Percentiles rank a stretch among this genome's conserved stretches.
These are phyloP conservation scores for Hymenochirus boettgeri DNA, from an alignment of 2,113 vertebrate species.

Conservation along the genomic window DNA sequence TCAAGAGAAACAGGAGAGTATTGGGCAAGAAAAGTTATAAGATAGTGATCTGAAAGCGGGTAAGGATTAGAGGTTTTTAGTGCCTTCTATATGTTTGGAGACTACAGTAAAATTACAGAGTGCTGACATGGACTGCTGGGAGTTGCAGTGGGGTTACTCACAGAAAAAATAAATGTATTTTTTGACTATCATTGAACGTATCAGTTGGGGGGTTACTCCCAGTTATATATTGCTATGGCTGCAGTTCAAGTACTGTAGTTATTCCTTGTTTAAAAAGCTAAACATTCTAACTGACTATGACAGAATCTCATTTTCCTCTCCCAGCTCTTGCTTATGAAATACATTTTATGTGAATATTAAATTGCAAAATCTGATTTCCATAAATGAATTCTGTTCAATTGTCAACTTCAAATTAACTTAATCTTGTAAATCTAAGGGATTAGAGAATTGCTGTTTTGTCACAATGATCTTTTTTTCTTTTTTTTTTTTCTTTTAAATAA, in stretches of 20 bases:
- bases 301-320: slow-evolving; percentile 39
- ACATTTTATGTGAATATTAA: slow-evolving; percentile 36
- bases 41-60: too few species aligned
- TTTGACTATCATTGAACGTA: too few species aligned
- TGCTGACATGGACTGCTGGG: too few species aligned
- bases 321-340: slow-evolving; percentile 33
- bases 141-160: too few species aligned
- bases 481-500: slow-evolving; percentile 20
- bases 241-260: slow-evolving; percentile 30
- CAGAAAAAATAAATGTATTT: too few species aligned
- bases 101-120: too few species aligned
- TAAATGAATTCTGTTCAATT: slow-evolving; percentile 39
- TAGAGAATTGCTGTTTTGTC: slow-evolving; percentile 26
- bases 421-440: slow-evolving; percentile 37
- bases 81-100: too few species aligned
- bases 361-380: slow-evolving; percentile 34
- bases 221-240: slow-evolving; percentile 28
- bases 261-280: slow-evolving; percentile 38
- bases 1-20: too few species aligned
- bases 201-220: too few species aligned
- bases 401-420: slow-evolving; percentile 40
- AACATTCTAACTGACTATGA: slow-evolving; percentile 31
- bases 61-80: too few species aligned
- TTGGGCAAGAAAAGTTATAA: too few species aligned
- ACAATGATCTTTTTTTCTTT: too few species aligned